These are phyloP conservation scores for Chouioia cunea DNA, from an alignment of 2,888 invertebrate genomes.

Conservation along the genomic window DNA sequence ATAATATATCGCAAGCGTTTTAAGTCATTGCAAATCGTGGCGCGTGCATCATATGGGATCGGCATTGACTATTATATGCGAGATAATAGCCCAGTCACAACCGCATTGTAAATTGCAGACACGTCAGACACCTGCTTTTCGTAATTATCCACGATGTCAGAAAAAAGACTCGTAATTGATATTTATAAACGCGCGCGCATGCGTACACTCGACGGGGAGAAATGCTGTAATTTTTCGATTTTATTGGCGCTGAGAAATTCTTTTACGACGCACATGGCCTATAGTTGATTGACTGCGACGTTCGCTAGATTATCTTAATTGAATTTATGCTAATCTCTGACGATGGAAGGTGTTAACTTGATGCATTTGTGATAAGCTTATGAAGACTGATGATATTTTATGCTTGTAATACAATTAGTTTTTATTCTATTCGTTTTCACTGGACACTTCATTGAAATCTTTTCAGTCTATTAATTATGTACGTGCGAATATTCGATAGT, in stretches of 20 bases:
- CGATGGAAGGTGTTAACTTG: too few relatives aligned
- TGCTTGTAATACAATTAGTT: too few relatives aligned
- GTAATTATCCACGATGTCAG: constrained; percentile 55
- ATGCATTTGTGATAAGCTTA: too few relatives aligned
- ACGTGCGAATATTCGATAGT: too few relatives aligned
- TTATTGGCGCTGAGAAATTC: constrained; percentile 4
- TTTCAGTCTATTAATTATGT: too few relatives aligned
- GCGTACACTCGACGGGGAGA: constrained; percentile 29
- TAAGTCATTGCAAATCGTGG: too few relatives aligned
- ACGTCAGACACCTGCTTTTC: constrained; percentile 60
- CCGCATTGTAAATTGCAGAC: constrained; percentile 52
- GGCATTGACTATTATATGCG: constrained; percentile 26
- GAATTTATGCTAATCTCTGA: too few relatives aligned
- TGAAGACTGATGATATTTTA: too few relatives aligned
- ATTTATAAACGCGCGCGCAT: constrained; percentile 50
- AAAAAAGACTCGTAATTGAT: constrained; percentile 34
- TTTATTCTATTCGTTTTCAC: too few relatives aligned
- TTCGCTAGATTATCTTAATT: neutral
- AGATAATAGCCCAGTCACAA: constrained; percentile 47
- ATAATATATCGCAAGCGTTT: too few relatives aligned
- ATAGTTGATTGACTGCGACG: too few relatives aligned
- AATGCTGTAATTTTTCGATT: constrained; percentile 30
- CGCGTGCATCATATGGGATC: constrained; percentile 34
- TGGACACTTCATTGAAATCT: too few relatives aligned
- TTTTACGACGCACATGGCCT: neutral